These are phyloP conservation scores for Tricholauxania praeusta DNA, from an alignment of 2,888 invertebrate genomes.

Conservation along the genomic window DNA sequence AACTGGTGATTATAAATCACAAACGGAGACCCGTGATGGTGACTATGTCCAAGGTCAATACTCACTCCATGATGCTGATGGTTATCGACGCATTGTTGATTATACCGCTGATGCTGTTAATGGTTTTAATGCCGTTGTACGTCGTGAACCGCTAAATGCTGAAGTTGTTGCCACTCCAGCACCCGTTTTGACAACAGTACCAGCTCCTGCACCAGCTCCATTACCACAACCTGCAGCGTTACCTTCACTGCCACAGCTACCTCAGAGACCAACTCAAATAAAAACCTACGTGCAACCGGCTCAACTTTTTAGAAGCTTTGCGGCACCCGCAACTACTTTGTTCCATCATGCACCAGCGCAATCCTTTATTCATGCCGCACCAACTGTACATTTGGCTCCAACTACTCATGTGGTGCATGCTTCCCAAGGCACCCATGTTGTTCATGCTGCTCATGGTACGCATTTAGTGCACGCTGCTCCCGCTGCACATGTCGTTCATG, in stretches of 20 bases:
- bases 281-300: slow-evolving; percentile 48
- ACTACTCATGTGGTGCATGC: slow-evolving; percentile 43
- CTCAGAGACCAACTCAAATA: slow-evolving; percentile 20
- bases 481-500: slow-evolving; percentile 40
- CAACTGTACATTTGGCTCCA: slow-evolving; percentile 46
- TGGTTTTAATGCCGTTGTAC: slow-evolving; percentile 71
- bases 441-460: slow-evolving; percentile 45
- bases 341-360: slow-evolving; percentile 53
- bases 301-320: slow-evolving; percentile 46
- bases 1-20: slow-evolving; percentile 70
- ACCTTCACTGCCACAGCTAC: background rate
- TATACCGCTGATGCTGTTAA: slow-evolving; percentile 70
- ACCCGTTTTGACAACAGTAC: background rate
- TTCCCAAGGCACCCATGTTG: slow-evolving; percentile 41
- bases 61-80: slow-evolving; percentile 71
- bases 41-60: slow-evolving; percentile 71
- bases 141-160: slow-evolving; percentile 66
- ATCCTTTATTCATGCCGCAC: slow-evolving; percentile 43
- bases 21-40: slow-evolving; percentile 70
- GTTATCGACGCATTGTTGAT: slow-evolving; percentile 70
- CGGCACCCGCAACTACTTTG: slow-evolving; percentile 53
- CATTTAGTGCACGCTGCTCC: slow-evolving; percentile 44
- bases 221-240: slow-evolving; percentile 36
- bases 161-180: slow-evolving; percentile 41
- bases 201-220: background rate